A percentile compares a stretch with the other conserved stretches of the same genome.
phyloP scores from a whole-genome alignment of 2,888 invertebrate genomes.

The Sminthurinus aureus region DNA sequence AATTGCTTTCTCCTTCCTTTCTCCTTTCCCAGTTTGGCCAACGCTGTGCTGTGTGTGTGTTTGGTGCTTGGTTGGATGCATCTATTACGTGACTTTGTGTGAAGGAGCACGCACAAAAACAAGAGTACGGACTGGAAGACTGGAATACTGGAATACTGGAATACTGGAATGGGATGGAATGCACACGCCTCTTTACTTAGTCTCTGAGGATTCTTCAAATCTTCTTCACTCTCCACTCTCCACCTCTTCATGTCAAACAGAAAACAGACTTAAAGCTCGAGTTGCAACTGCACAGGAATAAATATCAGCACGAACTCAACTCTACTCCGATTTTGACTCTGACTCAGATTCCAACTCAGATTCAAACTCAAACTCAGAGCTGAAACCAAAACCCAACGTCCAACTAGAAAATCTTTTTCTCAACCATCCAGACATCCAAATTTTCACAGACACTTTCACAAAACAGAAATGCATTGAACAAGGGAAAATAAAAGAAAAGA shows the following conservation, averaged over 20 bases:
- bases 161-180: neutral
- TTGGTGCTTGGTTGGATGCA: neutral
- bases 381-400: no score
- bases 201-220: neutral
- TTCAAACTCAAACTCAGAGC: no score
- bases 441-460: no score
- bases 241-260: neutral
- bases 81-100: neutral
- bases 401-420: no score
- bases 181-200: slow-evolving; percentile 6
- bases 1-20: slow-evolving; percentile 6
- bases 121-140: neutral
- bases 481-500: no score
- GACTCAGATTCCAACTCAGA: no score
- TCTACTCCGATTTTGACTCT: no score
- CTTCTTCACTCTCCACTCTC: neutral
- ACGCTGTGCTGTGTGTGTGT: neutral
- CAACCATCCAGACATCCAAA: no score
- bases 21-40: neutral
- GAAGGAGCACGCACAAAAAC: neutral
- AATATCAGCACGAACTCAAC: no score
- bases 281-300: neutral
- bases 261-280: neutral
- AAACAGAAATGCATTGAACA: neutral
- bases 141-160: neutral